Base-by-base conservation (phyloP, 2,888 invertebrate species). In the Opisthograptis luteolata region DNA sequence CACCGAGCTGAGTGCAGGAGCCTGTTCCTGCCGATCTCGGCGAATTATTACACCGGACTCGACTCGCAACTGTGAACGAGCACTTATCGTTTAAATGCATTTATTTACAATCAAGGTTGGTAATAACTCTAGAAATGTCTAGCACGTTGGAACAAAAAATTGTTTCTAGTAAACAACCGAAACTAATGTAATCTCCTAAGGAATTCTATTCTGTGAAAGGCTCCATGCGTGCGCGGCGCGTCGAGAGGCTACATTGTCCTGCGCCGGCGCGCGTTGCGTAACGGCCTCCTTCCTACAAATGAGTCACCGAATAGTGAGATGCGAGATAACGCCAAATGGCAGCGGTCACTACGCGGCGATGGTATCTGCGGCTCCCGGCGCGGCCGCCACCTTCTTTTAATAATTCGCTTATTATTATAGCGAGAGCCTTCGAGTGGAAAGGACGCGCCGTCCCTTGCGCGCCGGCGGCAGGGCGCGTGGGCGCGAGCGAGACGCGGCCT, bases 241-340 rank as follows among this genome's bases (percentile, higher is more conserved):
- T 30, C 25, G 51, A 50, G 42, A 37, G 25, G 31, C 28, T 22
- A 22, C n/a, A 17, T 24, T n/a, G 50, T 56, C 9, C 22, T 13
- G 30, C 14, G 36, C 7, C 19, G 9, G 6, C 6, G 9, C 27
- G 43, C 51, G 44, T 66, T 73, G 70, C 74, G 70, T 65, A 71
- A 71, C 70, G 69, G 62, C 45, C 70, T 61, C 61, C 45, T 69
- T 61, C 61, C 52, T 59, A 66, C 73, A 62, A 71, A 68, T 78
- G 74, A 74, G 51, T 73, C 74, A 70, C 58, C 31, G 25, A 61
- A 64, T 63, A 50, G 36, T 44, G 44, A 64, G 71, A 71, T 69
- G 66, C 39, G 32, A 42, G 76, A 73, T 70, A 76, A 66, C 46
- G 53, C 54, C 41, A 35, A 48, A 52, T 51, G 50, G 40, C 32